Percentiles rank a stretch among this genome's conserved stretches.
Conservation (phyloP, 1,140 invertebrate genomes). For the Aphaenogaster rudis region DNA sequence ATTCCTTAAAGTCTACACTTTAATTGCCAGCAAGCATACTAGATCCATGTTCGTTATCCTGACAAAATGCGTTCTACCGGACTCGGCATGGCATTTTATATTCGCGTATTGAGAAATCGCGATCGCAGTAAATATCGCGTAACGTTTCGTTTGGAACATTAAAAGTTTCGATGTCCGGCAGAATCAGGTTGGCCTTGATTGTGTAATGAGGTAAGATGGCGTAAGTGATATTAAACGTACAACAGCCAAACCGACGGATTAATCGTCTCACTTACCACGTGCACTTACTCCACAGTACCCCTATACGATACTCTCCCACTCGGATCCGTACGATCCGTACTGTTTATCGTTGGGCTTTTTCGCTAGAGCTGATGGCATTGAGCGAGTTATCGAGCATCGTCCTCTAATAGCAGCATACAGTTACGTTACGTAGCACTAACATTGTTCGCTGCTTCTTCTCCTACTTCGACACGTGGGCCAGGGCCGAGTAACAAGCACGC, state of each 20-base stretch:
- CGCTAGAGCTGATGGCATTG: constrained; percentile 71
- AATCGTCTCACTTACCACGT: constrained; percentile 56
- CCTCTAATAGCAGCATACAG: constrained; percentile 53
- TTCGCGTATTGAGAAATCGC: neutral
- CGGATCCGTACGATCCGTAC: constrained; percentile 57
- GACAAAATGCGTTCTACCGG: constrained; percentile 51
- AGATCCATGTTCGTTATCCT: constrained; percentile 37
- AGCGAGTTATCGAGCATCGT: constrained; percentile 58
- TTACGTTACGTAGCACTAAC: constrained; percentile 63
- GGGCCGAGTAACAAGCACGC: constrained; percentile 53
- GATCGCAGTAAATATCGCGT: neutral
- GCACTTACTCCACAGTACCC: constrained; percentile 73
- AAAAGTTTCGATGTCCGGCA: constrained; percentile 32
- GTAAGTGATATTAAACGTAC: constrained; percentile 64
- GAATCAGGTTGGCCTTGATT: constrained; percentile 22
- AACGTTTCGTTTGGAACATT: neutral
- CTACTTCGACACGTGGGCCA: constrained; percentile 41
- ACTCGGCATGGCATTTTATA: neutral
- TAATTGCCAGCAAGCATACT: neutral
- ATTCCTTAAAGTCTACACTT: neutral
- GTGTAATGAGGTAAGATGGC: constrained; percentile 71
- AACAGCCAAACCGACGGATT: constrained; percentile 29
- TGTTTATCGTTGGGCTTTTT: constrained; percentile 76
- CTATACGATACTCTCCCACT: constrained; percentile 23
- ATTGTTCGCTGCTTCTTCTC: constrained; percentile 55